phyloP scores from a whole-genome alignment of 2,888 invertebrate species.

The Neocrepidodera transversa region DNA sequence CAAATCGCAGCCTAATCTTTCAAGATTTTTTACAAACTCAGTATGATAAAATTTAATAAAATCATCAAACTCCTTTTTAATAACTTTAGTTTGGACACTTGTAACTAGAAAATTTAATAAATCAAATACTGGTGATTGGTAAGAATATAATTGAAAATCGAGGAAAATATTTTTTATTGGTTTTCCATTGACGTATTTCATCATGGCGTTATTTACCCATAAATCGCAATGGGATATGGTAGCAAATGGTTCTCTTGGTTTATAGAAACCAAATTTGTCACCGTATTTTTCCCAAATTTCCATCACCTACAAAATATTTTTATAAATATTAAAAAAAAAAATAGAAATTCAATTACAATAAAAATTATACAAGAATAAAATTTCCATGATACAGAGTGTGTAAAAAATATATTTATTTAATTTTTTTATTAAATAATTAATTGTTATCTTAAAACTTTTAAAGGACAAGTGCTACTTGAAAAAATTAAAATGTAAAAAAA shows the following conservation, averaged over 20 bases:
- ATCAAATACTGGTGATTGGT: slow-evolving; percentile 59
- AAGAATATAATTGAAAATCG: slow-evolving; percentile 65
- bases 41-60: slow-evolving; percentile 20
- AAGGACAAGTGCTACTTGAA: no score
- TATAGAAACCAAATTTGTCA: background rate
- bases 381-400: no score
- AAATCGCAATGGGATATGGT: slow-evolving; percentile 63
- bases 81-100: slow-evolving; percentile 14
- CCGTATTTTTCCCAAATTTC: background rate
- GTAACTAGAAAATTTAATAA: slow-evolving; percentile 14
- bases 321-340: no score
- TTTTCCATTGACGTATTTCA: slow-evolving; percentile 55
- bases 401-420: no score
- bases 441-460: no score
- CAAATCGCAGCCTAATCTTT: slow-evolving; percentile 12
- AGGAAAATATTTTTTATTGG: slow-evolving; percentile 59
- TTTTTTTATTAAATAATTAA: no score
- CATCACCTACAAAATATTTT: background rate
- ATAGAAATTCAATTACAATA: no score
- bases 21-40: slow-evolving; percentile 6
- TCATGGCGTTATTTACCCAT: slow-evolving; percentile 68
- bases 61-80: slow-evolving; percentile 8
- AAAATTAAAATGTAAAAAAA: no score
- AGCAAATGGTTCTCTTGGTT: slow-evolving; percentile 9
- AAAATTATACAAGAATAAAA: no score